Percentiles rank a stretch among this genome's conserved stretches.
Conservation (phyloP, 1,140 invertebrate genomes). For the Cotesia chilonis region DNA sequence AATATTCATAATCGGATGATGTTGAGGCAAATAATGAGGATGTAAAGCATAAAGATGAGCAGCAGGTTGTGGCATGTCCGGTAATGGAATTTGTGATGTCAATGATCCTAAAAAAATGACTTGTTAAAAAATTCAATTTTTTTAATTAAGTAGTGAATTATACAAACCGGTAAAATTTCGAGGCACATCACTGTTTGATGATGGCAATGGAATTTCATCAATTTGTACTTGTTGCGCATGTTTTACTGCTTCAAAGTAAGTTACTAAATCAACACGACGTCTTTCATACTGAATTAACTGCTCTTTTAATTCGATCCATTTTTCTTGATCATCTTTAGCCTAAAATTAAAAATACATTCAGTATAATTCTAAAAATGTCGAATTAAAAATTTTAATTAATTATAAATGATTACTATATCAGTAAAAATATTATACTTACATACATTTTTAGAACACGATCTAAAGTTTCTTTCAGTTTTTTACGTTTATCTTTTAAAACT, state of each 20-base stretch:
- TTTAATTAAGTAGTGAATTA: constrained; percentile 31
- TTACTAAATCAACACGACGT: constrained; percentile 82
- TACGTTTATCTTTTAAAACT: constrained; percentile 95
- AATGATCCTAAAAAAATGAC: constrained; percentile 64
- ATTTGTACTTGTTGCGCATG: constrained; percentile 94
- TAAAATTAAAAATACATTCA: constrained; percentile 54
- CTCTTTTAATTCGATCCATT: constrained; percentile 89
- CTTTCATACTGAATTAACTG: constrained; percentile 94
- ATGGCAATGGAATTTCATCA: constrained; percentile 95
- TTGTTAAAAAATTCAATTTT: constrained; percentile 10
- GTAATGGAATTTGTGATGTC: constrained; percentile 81
- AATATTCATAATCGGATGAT: constrained; percentile 62
- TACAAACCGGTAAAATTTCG: constrained; percentile 65
- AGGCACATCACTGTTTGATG: constrained; percentile 60
- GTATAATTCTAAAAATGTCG: not conserved
- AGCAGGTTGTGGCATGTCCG: constrained; percentile 72
- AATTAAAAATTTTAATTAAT: not conserved
- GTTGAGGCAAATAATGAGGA: constrained; percentile 60
- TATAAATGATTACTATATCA: constrained; percentile 25
- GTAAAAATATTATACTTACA: constrained; percentile 77
- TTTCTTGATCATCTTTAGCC: constrained; percentile 96
- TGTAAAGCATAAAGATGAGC: constrained; percentile 63
- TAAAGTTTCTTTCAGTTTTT: constrained; percentile 94
- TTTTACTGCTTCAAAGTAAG: constrained; percentile 93
- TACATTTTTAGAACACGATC: constrained; percentile 94